Evolutionary conservation across 2,113 vertebrate genomes (phyloP).

Genomic region (Onychostruthus taczanowskii): DNA sequence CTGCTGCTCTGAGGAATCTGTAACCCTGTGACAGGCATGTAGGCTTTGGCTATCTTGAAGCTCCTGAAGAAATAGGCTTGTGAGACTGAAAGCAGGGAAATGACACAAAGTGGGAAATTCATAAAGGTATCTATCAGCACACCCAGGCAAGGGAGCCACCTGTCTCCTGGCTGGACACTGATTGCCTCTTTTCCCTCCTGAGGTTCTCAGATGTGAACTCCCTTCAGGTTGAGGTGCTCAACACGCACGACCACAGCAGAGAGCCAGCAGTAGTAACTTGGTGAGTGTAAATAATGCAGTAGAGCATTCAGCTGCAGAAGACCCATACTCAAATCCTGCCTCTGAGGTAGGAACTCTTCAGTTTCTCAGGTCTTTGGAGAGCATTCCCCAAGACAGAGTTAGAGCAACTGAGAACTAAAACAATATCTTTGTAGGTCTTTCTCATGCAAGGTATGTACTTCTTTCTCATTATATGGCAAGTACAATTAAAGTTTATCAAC

Average conservation of each 20-base stretch:
- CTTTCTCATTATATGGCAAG: neutral
- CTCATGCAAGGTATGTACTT: neutral
- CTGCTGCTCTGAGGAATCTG: neutral
- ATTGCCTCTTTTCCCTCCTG: neutral
- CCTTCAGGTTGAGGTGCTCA: neutral
- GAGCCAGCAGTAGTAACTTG: neutral
- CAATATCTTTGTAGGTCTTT: neutral
- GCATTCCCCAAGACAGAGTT: neutral
- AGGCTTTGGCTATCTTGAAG: neutral
- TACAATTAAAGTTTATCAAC: neutral
- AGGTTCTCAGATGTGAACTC: neutral
- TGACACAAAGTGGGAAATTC: neutral
- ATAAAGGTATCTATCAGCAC: neutral
- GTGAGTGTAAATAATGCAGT: accelerated
- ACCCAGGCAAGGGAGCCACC: neutral
- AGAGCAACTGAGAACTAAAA: neutral
- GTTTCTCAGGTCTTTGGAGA: neutral
- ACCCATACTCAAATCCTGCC: neutral
- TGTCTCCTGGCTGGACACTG: neutral
- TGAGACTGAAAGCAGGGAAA: neutral
- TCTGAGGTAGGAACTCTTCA: neutral
- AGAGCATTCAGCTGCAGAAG: neutral
- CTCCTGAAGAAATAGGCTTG: neutral
- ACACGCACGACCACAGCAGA: neutral
- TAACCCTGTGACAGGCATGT: neutral